Conservation (phyloP, 2,888 invertebrate species). For the Oligia fasciuncula region DNA sequence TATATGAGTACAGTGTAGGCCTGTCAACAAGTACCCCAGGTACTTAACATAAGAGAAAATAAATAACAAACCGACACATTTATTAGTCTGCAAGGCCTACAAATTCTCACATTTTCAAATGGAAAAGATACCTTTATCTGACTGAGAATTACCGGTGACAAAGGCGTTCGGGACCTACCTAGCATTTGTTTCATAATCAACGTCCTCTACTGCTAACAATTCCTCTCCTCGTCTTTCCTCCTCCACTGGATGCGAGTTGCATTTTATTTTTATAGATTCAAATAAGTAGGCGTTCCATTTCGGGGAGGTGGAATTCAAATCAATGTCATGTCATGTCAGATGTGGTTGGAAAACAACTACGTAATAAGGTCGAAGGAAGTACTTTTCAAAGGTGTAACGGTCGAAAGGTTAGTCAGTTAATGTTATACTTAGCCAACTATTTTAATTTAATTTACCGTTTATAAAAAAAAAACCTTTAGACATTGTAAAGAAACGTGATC, state of each 20-base stretch:
- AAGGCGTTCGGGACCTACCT: background rate
- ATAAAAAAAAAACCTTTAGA: slow-evolving; percentile 13
- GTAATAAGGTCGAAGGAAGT: background rate
- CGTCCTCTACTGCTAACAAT: background rate
- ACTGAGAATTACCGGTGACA: background rate
- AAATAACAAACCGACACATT: background rate
- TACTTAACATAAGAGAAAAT: background rate
- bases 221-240: no score
- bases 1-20: background rate
- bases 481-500: slow-evolving; percentile 58
- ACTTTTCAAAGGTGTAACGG: background rate
- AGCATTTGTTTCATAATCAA: background rate
- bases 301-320: background rate
- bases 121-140: background rate
- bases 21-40: background rate
- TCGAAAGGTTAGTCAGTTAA: slow-evolving; percentile 35
- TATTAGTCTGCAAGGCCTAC: background rate
- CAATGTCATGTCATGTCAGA: background rate
- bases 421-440: slow-evolving; percentile 15
- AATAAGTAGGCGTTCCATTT: background rate
- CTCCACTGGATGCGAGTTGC: no score
- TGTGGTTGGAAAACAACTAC: background rate
- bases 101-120: background rate
- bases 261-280: slow-evolving; percentile 6
- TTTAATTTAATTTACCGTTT: slow-evolving; percentile 25